A percentile compares a stretch with the other conserved stretches of the same genome.
Conservation (phyloP, 1,140 invertebrate species). For the Macrotrachela quadricornifera region DNA sequence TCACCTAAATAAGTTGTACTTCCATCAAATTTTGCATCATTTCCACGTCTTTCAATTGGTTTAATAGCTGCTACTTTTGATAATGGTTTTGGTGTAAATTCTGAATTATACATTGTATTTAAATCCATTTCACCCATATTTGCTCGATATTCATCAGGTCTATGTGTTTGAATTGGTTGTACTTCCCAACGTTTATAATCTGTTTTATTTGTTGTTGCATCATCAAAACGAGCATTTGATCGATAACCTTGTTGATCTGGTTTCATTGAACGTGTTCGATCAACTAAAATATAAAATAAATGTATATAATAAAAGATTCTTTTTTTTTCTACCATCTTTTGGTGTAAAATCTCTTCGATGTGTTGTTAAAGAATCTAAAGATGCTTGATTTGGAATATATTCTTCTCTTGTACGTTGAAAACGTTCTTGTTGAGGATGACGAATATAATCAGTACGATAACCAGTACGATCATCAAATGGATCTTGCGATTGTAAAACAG, state of each 20-base stretch:
- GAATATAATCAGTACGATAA: conserved; percentile 23
- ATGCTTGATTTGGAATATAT: conserved; percentile 11
- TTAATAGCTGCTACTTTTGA: conserved; percentile 14
- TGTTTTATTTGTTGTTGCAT: conserved; percentile 22
- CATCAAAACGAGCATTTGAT: conserved; percentile 21
- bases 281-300: no score
- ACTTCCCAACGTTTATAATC: conserved; percentile 26
- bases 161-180: conserved; percentile 14
- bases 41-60: conserved; percentile 8
- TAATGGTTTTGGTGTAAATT: conserved; percentile 12
- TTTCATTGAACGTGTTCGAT: conserved; percentile 9
- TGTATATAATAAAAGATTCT: not conserved
- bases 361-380: conserved; percentile 25
- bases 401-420: conserved; percentile 12
- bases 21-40: conserved; percentile 21
- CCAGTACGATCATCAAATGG: conserved; percentile 26
- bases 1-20: conserved; percentile 26
- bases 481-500: conserved; percentile 16
- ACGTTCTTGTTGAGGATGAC: conserved; percentile 18
- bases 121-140: conserved; percentile 28
- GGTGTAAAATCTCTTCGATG: conserved; percentile 23
- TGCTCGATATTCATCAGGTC: conserved; percentile 17
- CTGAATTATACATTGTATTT: conserved; percentile 22
- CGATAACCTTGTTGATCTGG: conserved; percentile 17
- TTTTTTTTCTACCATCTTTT: conserved; percentile 13